A percentile compares a stretch with the other conserved stretches of the same genome.
Evolutionary conservation across 1,140 invertebrate genomes (phyloP).

Genomic region (Dendrolimus kikuchii): DNA sequence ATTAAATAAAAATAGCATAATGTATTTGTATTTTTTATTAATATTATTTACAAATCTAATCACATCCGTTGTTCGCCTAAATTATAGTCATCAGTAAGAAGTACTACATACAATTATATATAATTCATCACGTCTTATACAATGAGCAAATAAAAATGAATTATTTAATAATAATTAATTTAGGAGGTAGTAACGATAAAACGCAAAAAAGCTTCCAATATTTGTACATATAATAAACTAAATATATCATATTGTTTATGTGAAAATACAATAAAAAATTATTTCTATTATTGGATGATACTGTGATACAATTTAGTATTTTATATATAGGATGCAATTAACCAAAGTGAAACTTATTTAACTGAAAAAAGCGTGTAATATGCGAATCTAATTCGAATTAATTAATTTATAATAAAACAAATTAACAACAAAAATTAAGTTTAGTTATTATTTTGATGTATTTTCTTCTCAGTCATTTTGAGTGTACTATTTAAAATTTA

Average conservation of each 20-base stretch:
- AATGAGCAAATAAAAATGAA: no score
- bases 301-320: no score
- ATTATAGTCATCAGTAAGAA: slow-evolving; percentile 42
- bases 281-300: no score
- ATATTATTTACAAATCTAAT: slow-evolving; percentile 71
- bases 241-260: slow-evolving; percentile 10
- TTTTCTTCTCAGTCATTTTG: no score
- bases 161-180: slow-evolving; percentile 14
- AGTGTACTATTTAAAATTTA: no score
- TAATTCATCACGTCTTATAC: slow-evolving; percentile 24
- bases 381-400: no score
- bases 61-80: slow-evolving; percentile 57
- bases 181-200: slow-evolving; percentile 4
- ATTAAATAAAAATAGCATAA: not conserved
- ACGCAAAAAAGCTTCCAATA: slow-evolving; percentile 11
- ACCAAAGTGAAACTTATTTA: no score
- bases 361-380: no score
- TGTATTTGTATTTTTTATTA: slow-evolving; percentile 50
- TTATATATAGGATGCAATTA: not conserved
- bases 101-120: slow-evolving; percentile 26
- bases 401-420: no score
- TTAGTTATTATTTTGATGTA: no score
- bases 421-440: no score
- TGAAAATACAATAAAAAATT: no score
- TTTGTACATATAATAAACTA: slow-evolving; percentile 5